Percentiles rank a stretch among this genome's conserved stretches.
Evolutionary conservation across 2,888 invertebrate species (phyloP).

Genomic region (Neelides folsomi): DNA sequence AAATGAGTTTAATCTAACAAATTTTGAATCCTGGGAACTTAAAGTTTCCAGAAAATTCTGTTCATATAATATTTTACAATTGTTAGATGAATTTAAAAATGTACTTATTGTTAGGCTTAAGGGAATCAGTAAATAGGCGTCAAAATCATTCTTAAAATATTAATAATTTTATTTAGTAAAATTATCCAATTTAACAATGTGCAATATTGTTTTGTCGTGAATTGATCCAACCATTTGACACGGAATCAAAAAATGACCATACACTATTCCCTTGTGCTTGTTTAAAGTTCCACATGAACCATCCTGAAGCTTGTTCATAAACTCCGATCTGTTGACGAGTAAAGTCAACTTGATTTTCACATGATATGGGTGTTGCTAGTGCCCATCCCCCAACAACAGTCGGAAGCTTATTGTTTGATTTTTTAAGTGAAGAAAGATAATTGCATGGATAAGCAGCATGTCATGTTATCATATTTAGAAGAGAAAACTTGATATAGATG

Average conservation of each 20-base stretch:
- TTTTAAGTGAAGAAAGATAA: background rate
- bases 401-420: slow-evolving; percentile 21
- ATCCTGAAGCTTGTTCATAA: background rate
- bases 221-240: background rate
- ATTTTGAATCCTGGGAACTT: too few species aligned
- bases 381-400: slow-evolving; percentile 31
- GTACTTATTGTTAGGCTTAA: too few species aligned
- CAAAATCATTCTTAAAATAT: too few species aligned
- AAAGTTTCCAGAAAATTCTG: too few species aligned
- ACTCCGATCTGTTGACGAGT: background rate
- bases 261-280: background rate
- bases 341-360: slow-evolving; percentile 7
- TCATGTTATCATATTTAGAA: slow-evolving; percentile 10
- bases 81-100: too few species aligned
- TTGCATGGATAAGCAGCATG: slow-evolving; percentile 21
- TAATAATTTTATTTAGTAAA: too few species aligned
- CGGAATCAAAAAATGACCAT: background rate
- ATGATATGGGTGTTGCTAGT: slow-evolving; percentile 21
- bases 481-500: slow-evolving; percentile 22
- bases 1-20: too few species aligned
- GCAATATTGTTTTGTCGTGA: background rate
- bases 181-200: background rate
- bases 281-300: slow-evolving; percentile 4
- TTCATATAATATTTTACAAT: too few species aligned
- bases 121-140: too few species aligned